These are phyloP conservation scores for Ageneiosus marmoratus DNA, from an alignment of 2,113 vertebrate genomes.

Conservation along the genomic window DNA sequence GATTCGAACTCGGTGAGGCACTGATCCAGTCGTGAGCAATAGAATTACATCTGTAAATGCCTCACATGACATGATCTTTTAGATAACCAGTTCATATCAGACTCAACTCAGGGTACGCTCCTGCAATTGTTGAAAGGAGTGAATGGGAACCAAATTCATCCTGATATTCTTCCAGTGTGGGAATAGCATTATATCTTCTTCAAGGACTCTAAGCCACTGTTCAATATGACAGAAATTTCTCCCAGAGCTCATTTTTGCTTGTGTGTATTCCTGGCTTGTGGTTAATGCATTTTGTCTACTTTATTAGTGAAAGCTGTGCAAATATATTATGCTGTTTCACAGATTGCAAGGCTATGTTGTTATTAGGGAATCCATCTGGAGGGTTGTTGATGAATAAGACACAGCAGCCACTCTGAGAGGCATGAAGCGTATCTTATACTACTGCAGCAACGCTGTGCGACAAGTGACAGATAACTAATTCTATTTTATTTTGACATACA, in stretches of 20 bases:
- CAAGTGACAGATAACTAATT: slow-evolving; percentile 15
- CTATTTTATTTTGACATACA: background rate
- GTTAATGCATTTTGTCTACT: background rate
- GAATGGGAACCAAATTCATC: too few relatives aligned
- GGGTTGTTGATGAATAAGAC: slow-evolving; percentile 18
- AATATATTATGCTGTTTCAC: slow-evolving; percentile 11
- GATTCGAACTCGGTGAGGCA: too few relatives aligned
- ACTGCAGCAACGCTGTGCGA: background rate
- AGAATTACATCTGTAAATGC: too few relatives aligned
- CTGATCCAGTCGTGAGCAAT: too few relatives aligned
- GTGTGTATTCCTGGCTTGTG: background rate
- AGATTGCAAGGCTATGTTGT: slow-evolving; percentile 33
- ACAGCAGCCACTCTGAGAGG: slow-evolving; percentile 7
- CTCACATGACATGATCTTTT: too few relatives aligned
- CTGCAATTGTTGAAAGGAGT: too few relatives aligned
- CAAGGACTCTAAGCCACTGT: background rate
- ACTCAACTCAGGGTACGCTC: too few relatives aligned
- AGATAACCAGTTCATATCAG: too few relatives aligned
- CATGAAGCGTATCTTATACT: background rate
- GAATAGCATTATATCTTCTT: background rate
- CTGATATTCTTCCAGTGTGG: too few relatives aligned
- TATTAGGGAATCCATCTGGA: slow-evolving; percentile 43
- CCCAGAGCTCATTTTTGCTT: background rate
- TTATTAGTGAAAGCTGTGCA: background rate
- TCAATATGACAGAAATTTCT: background rate